Evolutionary conservation across 2,113 vertebrate species (phyloP), one percentile per base, ranked within the genome.

Genomic region (Cephalopholis sonnerati): DNA sequence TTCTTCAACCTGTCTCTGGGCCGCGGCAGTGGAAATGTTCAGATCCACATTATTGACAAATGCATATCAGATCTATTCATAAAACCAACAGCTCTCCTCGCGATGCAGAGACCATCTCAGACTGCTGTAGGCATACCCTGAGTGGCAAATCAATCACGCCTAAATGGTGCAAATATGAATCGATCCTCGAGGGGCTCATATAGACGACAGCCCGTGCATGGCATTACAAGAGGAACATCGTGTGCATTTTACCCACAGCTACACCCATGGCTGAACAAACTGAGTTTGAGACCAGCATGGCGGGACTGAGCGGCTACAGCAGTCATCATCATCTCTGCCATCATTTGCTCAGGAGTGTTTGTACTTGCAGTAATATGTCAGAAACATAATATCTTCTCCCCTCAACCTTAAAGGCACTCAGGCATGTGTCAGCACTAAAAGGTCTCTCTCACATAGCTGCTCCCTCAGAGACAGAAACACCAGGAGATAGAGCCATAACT

Each of bases 141-240:
- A 87, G 85, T 79, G 68, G 75, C 81, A 53, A 89, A 94, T 95
- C 92, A 93, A 95, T 95, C 92, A 86, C 79, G 75, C 59, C 88
- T 93, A 92, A 94, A 95, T 91, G 91, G 89, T 85, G 82, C 76
- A 91, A 91, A 94, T 92, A 92, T 87, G 81, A 89, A 89, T 91
- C 59, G 79, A 90, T 91, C 84, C 88, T 62, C 48, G 0, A 54
- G 87, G 88, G 84, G 69, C 85, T 77, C 59, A 53, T 79, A 20
- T 46, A 81, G 87, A 74, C 50, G 48, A 62, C 69, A 59, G 77
- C 36, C 66, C 71, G 46, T 84, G 88, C 74, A 29, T 63, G 17
- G 75, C 85, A 88, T 90, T 68, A 12, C 50, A 82, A 87, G 69
- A 48, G 39, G 44, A 71, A 66, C 81, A 78, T 62, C 44, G 5